phyloP scores from a whole-genome alignment of 2,888 invertebrate species.

The Lepidocyrtoides sp. region DNA sequence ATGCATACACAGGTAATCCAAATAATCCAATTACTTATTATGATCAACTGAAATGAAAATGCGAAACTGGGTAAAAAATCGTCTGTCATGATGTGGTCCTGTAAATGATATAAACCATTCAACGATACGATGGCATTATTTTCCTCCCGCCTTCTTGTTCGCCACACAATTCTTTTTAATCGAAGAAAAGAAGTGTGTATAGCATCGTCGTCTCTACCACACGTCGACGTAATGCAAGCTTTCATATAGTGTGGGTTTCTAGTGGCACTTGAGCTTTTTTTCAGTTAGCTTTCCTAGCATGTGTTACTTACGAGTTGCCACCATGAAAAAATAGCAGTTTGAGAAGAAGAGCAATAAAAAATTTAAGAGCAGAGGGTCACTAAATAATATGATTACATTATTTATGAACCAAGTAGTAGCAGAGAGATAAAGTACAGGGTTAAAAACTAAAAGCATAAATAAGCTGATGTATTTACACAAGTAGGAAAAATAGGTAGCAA shows the following conservation, averaged over 20 bases:
- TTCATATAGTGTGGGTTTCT: not conserved
- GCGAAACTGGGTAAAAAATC: constrained; percentile 1
- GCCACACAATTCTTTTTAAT: constrained; percentile 28
- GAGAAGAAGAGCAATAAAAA: not conserved
- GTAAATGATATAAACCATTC: constrained; percentile 21
- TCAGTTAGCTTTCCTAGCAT: constrained; percentile 18
- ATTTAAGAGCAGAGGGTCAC: constrained; percentile 56
- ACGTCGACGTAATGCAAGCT: constrained; percentile 25
- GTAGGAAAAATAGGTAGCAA: constrained; percentile 77
- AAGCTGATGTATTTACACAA: constrained; percentile 37
- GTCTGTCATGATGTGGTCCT: not conserved
- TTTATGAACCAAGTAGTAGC: constrained; percentile 7
- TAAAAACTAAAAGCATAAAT: constrained; percentile 76
- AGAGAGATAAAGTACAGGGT: too few species aligned
- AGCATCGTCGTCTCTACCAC: constrained; percentile 3
- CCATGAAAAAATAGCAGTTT: constrained; percentile 39
- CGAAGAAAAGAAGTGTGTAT: constrained; percentile 33
- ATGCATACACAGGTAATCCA: not conserved
- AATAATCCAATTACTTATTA: constrained; percentile 45
- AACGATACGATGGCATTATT: not conserved
- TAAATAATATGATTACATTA: constrained; percentile 48
- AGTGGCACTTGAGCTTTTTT: constrained; percentile 51
- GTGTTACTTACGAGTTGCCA: not conserved
- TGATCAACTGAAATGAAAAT: constrained; percentile 5
- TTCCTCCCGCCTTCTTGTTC: constrained; percentile 26